These are phyloP conservation scores for Calephelis virginiensis DNA, from an alignment of 1,140 invertebrate genomes.

Conservation along the genomic window DNA sequence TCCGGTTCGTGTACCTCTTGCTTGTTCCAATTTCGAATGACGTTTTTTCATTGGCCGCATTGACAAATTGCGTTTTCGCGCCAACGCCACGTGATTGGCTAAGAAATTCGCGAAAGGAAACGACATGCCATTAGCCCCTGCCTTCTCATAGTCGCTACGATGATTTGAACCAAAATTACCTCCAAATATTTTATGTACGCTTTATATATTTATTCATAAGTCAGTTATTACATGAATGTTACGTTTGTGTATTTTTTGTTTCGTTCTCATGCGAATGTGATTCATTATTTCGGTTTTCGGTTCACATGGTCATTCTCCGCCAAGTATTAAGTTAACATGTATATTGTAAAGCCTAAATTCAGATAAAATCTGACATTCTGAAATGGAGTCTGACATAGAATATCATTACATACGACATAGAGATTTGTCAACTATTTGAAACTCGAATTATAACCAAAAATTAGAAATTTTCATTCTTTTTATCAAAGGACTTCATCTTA, in stretches of 20 bases:
- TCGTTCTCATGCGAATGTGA: neutral
- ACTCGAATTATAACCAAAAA: too few relatives aligned
- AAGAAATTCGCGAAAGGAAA: slow-evolving; percentile 33
- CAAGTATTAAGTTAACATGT: too few relatives aligned
- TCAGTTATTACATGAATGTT: neutral
- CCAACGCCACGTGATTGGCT: slow-evolving; percentile 22
- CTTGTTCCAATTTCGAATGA: slow-evolving; percentile 17
- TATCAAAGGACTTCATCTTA: too few relatives aligned
- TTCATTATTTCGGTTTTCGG: too few relatives aligned
- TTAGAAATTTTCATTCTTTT: too few relatives aligned
- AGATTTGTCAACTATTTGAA: too few relatives aligned
- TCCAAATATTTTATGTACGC: slow-evolving; percentile 29
- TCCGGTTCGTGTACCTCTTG: slow-evolving; percentile 9
- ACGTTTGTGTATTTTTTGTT: neutral
- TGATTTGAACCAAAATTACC: slow-evolving; percentile 18
- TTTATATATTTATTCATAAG: slow-evolving; percentile 26
- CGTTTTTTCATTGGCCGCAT: slow-evolving; percentile 24
- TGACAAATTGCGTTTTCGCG: slow-evolving; percentile 31
- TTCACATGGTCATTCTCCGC: too few relatives aligned
- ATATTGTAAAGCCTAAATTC: too few relatives aligned
- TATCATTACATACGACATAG: too few relatives aligned
- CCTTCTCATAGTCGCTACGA: slow-evolving; percentile 21
- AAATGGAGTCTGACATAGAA: too few relatives aligned
- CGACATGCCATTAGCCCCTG: slow-evolving; percentile 28
- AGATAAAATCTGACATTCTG: too few relatives aligned